Conservation (phyloP, 1,140 invertebrate genomes). For the Reticulitermes speratus region DNA sequence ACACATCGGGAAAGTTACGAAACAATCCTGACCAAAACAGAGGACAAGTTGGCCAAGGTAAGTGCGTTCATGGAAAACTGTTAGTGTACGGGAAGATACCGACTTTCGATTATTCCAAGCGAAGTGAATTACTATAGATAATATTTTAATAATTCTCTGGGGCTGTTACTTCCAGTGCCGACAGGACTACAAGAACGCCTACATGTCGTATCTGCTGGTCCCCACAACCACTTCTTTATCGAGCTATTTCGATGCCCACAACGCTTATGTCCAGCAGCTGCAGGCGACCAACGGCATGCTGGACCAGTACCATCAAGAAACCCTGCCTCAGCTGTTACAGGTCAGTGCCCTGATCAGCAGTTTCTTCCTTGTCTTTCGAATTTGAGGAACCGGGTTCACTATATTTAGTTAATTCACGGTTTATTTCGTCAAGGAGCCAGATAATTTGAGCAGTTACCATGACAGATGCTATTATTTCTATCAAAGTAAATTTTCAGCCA, state of each 20-base stretch:
- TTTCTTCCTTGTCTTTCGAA: too few species aligned
- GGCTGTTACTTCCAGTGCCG: constrained; percentile 61
- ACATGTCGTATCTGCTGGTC: constrained; percentile 63
- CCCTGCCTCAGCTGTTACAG: constrained; percentile 75
- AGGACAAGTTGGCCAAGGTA: constrained; percentile 84
- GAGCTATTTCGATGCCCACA: constrained; percentile 87
- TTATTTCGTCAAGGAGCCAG: too few species aligned
- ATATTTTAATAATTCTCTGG: neutral
- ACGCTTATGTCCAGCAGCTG: constrained; percentile 89
- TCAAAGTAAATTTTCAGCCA: too few species aligned
- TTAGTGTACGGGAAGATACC: too few species aligned
- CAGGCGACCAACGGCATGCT: constrained; percentile 88
- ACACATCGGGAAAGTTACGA: constrained; percentile 89
- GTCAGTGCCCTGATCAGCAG: constrained; percentile 44
- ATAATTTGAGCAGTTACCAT: too few species aligned
- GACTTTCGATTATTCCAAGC: too few species aligned
- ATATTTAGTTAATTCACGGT: too few species aligned
- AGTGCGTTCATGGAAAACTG: constrained; percentile 36
- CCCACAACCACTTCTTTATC: constrained; percentile 66
- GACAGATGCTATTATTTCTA: too few species aligned
- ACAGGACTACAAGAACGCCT: constrained; percentile 82
- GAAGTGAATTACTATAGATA: too few species aligned
- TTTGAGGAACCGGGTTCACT: too few species aligned
- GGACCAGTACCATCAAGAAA: constrained; percentile 68
- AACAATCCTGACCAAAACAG: constrained; percentile 82